These are phyloP conservation scores for Galbula dea DNA, from an alignment of 2,113 vertebrate genomes.

Conservation along the genomic window DNA sequence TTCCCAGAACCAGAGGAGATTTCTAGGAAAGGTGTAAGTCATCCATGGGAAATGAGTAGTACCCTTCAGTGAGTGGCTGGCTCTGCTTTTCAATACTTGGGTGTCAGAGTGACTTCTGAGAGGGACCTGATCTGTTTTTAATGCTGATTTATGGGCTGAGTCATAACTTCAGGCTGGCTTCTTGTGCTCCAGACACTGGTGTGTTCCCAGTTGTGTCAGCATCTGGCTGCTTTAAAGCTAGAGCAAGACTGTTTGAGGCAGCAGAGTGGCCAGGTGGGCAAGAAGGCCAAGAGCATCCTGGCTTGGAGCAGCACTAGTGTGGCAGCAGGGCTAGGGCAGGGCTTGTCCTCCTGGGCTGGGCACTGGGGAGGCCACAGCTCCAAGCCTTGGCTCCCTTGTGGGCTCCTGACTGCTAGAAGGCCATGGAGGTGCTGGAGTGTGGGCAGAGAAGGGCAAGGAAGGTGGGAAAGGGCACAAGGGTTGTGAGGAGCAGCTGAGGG, in stretches of 20 bases:
- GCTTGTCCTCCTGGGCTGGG: too few relatives aligned
- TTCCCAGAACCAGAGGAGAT: not conserved
- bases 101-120: not conserved
- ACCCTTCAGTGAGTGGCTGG: not conserved
- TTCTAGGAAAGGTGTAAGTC: not conserved
- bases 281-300: too few relatives aligned
- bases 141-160: not conserved
- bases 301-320: too few relatives aligned
- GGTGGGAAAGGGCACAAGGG: too few relatives aligned
- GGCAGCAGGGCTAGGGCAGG: too few relatives aligned
- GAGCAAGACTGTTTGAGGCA: not conserved
- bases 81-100: not conserved
- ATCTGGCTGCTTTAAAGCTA: not conserved
- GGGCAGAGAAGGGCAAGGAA: too few relatives aligned
- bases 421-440: too few relatives aligned
- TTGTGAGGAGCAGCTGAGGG: too few relatives aligned
- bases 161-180: not conserved
- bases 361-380: too few relatives aligned
- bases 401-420: too few relatives aligned
- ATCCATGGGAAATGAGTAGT: not conserved
- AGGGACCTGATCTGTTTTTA: not conserved
- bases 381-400: too few relatives aligned
- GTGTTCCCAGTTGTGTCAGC: not conserved
- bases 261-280: too few relatives aligned
- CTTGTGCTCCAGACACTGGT: not conserved